These are phyloP conservation scores for Chesias legatella DNA, from an alignment of 2,888 invertebrate genomes.

Conservation along the genomic window DNA sequence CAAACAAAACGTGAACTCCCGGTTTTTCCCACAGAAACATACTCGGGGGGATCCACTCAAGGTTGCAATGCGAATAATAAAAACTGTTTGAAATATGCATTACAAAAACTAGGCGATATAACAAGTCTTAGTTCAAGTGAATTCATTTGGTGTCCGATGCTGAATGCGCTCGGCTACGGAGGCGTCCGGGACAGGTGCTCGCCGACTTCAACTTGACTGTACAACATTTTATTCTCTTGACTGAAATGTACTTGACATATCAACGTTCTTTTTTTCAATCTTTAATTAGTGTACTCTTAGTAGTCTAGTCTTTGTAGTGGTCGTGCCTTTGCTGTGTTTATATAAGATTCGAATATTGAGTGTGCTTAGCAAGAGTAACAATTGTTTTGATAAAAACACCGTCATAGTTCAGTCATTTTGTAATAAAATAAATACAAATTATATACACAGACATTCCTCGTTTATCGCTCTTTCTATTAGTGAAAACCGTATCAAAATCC, in stretches of 20 bases:
- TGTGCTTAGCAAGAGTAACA: too few species aligned
- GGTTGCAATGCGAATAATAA: constrained; percentile 70
- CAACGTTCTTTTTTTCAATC: constrained; percentile 30
- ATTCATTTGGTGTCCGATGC: constrained; percentile 55
- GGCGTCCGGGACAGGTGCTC: constrained; percentile 61
- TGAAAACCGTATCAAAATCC: too few species aligned
- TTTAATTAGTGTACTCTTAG: too few species aligned
- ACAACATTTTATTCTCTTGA: constrained; percentile 57
- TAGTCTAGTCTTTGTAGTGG: too few species aligned
- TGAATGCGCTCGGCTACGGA: constrained; percentile 41
- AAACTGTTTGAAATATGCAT: constrained; percentile 53
- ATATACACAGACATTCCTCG: too few species aligned
- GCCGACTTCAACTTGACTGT: constrained; percentile 59
- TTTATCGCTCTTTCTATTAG: too few species aligned
- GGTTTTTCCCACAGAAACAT: constrained; percentile 70
- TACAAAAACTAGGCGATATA: constrained; percentile 59
- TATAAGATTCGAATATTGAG: too few species aligned
- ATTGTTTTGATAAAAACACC: too few species aligned
- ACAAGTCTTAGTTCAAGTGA: constrained; percentile 53
- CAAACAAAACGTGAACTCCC: constrained; percentile 59
- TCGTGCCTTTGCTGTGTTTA: too few species aligned
- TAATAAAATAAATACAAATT: too few species aligned
- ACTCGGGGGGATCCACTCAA: constrained; percentile 65
- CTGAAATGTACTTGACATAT: constrained; percentile 38
- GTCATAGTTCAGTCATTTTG: too few species aligned